Base-by-base conservation (phyloP, 2,888 invertebrate species). In the Thereva nobilitata region DNA sequence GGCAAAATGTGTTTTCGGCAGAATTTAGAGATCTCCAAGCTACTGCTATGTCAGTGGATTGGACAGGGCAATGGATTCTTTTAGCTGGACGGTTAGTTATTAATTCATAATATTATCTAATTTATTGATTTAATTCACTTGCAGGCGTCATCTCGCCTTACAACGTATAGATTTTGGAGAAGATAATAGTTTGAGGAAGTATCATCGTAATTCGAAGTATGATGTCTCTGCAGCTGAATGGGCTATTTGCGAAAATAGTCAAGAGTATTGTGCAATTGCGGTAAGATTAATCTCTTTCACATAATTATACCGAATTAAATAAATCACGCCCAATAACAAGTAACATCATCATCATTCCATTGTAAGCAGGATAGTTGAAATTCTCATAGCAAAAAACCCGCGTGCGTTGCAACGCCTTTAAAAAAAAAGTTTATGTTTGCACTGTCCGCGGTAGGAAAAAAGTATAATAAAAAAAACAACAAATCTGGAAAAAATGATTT, bases 171-270 rank as follows among this genome's bases (percentile, higher is more conserved):
- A 90, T 70, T 88, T 89, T 68, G 56, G 66, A n/a, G 79, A 79
- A 35, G 77, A 78, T 61, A 75, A 74, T 87, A 73, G 84, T 1
- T 83, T 93, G 7, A 87, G 88, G 71, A 92, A 92, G 74, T 91
- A 92, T 76, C 89, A 90, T 38, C 84, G 94, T 23, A 92, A 94
- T 76, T 95, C 94, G 76, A 95, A 96, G 83, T 95, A 95, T 81
- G 95, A 96, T 78, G 93, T 95, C 0, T 91, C 92, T 4, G 91
- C 92, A 9, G 93, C 95, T 0, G 95, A 95, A 82, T 96, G 95
- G 91, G 95, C 93, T 77, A 93, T 92, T 59, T 91, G 89, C 47
- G 83, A 86, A 64, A 85, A 87, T 61, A 88, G 91, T 66, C 88
- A 88, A 76, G 90, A 92, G 75, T 83, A 91, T 40, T 94, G 94